These are phyloP conservation scores for Phthorimaea operculella DNA, from an alignment of 1,140 invertebrate species.

Conservation along the genomic window DNA sequence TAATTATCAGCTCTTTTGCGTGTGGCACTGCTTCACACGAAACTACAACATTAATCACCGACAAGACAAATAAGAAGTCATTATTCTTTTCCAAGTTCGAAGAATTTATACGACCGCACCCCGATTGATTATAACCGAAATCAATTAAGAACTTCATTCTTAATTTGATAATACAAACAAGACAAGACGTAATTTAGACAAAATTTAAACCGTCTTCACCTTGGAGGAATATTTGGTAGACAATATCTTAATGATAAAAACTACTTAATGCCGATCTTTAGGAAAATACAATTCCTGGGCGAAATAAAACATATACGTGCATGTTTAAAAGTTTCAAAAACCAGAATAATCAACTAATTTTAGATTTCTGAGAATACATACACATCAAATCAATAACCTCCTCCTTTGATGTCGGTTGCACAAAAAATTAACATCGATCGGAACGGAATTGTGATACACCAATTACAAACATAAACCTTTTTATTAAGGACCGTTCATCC, in stretches of 20 bases:
- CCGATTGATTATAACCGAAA: not conserved
- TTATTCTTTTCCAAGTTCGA: conserved; percentile 33
- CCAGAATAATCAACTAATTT: too few relatives aligned
- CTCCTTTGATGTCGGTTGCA: too few relatives aligned
- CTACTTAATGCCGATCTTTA: too few relatives aligned
- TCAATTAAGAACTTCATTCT: not conserved
- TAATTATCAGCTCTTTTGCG: conserved; percentile 32
- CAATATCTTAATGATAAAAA: too few relatives aligned
- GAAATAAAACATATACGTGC: too few relatives aligned
- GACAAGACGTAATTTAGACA: not conserved
- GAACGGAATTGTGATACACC: conserved; percentile 6
- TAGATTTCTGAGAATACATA: too few relatives aligned
- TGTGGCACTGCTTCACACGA: conserved; percentile 24
- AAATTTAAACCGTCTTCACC: not conserved
- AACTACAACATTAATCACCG: conserved; percentile 45
- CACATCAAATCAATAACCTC: too few relatives aligned
- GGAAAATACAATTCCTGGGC: too few relatives aligned
- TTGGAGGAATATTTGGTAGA: too few relatives aligned
- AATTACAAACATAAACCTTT: conserved; percentile 14
- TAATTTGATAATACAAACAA: not conserved
- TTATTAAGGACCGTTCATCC: conserved; percentile 22
- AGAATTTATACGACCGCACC: not conserved
- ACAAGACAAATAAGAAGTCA: conserved; percentile 20
- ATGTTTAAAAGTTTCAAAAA: too few relatives aligned
- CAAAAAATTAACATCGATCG: not conserved